Base-by-base conservation (phyloP, 1,140 invertebrate species). In the Wiebesia pumilae region DNA sequence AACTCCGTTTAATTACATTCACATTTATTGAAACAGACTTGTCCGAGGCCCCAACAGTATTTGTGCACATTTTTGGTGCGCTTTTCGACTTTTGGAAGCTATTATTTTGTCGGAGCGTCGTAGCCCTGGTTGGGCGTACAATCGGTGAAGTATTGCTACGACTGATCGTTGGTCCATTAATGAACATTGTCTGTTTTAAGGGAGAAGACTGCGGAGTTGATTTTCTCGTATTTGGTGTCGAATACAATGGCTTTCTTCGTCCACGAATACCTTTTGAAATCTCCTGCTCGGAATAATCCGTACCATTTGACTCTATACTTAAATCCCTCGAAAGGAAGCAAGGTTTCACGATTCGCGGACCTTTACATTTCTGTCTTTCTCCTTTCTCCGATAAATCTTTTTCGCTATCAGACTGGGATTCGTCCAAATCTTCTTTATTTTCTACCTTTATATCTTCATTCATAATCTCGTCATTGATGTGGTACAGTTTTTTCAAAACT, bases 191-290 rank as follows among this genome's bases (percentile, higher is more conserved):
- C 71, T 93, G 92, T 54, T 93, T 93, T 35, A 91, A 80, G 0
- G 93, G 93, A 0, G 93, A 93, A 0, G 91, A 91, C 58, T 92
- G 91, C 16, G 92, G 91, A 0, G 93, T 93, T 33, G 89, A 81
- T 58, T 93, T 93, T 35, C 90, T 86, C 0, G 90, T 90, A 16
- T 89, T 92, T 0, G 92, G 92, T 21, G 88, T 93, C 0, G 92
- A 95, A 89, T 97, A 97, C 3, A 96, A 92, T 0, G 96, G 95
- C 91, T 97, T 98, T 89, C 97, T 95, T 77, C 96, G 93, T 0
- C 97, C 97, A 79, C 97, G 94, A 47, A 98, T 95, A 2, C 92
- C 95, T 92, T 98, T 98, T 0, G 95, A 94, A 77, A 90, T 90
- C 65, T 93, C 93, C 9, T 89, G 89, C 6, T 93, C 92, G 0